phyloP scores from a whole-genome alignment of 2,888 invertebrate species.

The Netelia fuscicornis region DNA sequence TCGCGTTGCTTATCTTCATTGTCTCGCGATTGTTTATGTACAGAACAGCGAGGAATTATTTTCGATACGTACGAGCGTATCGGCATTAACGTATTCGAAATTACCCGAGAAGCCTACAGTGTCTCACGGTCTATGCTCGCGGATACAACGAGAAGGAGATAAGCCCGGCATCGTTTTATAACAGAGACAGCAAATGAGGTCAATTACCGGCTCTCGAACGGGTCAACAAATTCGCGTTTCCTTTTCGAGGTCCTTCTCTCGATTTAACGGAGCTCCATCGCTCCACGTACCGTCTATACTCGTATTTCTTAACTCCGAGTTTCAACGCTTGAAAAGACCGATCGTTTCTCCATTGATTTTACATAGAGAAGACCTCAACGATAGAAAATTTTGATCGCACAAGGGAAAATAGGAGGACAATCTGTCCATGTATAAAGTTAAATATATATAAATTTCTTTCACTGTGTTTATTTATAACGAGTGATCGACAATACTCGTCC shows the following conservation, averaged over 20 bases:
- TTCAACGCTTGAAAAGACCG: no score
- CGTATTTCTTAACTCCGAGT: conserved; percentile 2
- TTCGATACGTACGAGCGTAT: conserved; percentile 38
- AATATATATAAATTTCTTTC: background rate
- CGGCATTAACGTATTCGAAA: background rate
- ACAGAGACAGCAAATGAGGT: conserved; percentile 62
- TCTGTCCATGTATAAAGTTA: background rate
- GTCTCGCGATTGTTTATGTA: conserved; percentile 56
- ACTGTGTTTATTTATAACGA: background rate
- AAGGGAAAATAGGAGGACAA: background rate
- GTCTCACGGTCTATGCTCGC: conserved; percentile 47
- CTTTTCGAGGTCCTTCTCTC: conserved; percentile 34
- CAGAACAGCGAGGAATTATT: conserved; percentile 50
- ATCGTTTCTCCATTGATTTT: no score
- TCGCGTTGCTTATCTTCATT: conserved; percentile 35
- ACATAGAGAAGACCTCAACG: background rate
- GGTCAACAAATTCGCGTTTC: conserved; percentile 62
- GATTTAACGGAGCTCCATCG: conserved; percentile 48
- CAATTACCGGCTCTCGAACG: conserved; percentile 65
- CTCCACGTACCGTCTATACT: conserved; percentile 38
- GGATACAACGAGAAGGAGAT: background rate
- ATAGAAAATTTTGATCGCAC: background rate
- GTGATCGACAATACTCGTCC: background rate
- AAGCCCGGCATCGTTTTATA: conserved; percentile 55
- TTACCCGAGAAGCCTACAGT: background rate